These are phyloP conservation scores for Trichonephila inaurata DNA, from an alignment of 1,140 invertebrate genomes.

Conservation along the genomic window DNA sequence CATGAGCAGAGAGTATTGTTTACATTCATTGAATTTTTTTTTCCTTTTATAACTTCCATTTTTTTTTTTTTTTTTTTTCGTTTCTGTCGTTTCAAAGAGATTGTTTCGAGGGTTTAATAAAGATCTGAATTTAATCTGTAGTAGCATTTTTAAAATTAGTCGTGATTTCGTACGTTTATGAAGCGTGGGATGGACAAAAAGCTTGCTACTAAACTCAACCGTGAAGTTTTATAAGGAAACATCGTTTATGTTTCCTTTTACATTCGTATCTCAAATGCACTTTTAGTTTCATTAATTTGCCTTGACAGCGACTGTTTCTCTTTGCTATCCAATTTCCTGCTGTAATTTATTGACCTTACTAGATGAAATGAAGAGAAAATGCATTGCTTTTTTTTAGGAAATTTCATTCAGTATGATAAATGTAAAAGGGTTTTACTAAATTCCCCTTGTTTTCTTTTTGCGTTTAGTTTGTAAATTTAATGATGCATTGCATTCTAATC, in stretches of 20 bases:
- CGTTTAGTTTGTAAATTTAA: not conserved
- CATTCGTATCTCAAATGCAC: constrained; percentile 1
- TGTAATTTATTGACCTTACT: constrained; percentile 1
- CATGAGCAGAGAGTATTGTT: no score
- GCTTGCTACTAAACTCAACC: not conserved
- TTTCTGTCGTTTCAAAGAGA: no score
- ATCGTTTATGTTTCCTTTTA: constrained; percentile 1
- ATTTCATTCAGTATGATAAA: constrained; percentile 15
- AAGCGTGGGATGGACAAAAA: not conserved
- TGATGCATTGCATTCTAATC: not conserved
- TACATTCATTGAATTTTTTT: no score
- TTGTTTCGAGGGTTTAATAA: no score
- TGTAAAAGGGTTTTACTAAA: not conserved
- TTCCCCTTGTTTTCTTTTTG: not conserved
- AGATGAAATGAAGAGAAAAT: constrained; percentile 16
- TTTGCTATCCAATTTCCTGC: constrained; percentile 13
- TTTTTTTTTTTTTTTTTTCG: no score
- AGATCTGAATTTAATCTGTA: not conserved
- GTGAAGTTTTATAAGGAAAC: not conserved
- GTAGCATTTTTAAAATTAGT: not conserved
- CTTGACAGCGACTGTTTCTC: constrained; percentile 6
- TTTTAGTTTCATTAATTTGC: constrained; percentile 7
- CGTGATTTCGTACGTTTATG: not conserved
- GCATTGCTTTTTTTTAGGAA: not conserved
- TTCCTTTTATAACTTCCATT: no score